phyloP scores from a whole-genome alignment of 1,140 invertebrate species.

The Homarus americanus region DNA sequence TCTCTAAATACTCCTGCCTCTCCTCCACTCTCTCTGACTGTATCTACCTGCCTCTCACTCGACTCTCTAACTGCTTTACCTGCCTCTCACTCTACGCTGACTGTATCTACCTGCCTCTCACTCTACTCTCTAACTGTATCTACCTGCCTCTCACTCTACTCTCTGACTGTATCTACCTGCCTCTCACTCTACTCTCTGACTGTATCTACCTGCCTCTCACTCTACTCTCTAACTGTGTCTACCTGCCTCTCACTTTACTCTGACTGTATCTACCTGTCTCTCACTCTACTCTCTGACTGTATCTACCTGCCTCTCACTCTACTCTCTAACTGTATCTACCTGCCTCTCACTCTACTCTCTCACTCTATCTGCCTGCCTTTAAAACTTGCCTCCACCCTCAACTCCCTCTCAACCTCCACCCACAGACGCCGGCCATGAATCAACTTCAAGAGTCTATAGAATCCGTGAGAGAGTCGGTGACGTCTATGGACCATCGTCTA shows the following conservation, averaged over 20 bases:
- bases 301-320: too few species aligned
- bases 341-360: not conserved
- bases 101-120: too few species aligned
- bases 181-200: too few species aligned
- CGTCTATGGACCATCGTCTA: conserved; percentile 88
- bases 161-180: too few species aligned
- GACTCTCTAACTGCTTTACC: not conserved
- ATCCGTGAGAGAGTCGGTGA: conserved; percentile 66
- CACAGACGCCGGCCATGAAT: conserved; percentile 28
- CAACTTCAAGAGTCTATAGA: conserved; percentile 66
- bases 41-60: too few species aligned
- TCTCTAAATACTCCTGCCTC: not conserved
- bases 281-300: too few species aligned
- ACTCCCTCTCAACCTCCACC: not conserved
- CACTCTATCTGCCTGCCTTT: not conserved
- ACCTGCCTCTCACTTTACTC: not conserved
- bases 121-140: too few species aligned
- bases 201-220: not conserved
- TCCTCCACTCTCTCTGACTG: too few species aligned
- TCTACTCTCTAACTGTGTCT: not conserved
- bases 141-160: too few species aligned
- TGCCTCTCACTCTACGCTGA: too few species aligned
- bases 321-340: too few species aligned
- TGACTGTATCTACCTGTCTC: too few species aligned
- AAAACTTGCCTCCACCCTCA: not conserved